These are phyloP conservation scores for Himalopsyche anomala DNA, from an alignment of 2,888 invertebrate genomes.

Conservation along the genomic window DNA sequence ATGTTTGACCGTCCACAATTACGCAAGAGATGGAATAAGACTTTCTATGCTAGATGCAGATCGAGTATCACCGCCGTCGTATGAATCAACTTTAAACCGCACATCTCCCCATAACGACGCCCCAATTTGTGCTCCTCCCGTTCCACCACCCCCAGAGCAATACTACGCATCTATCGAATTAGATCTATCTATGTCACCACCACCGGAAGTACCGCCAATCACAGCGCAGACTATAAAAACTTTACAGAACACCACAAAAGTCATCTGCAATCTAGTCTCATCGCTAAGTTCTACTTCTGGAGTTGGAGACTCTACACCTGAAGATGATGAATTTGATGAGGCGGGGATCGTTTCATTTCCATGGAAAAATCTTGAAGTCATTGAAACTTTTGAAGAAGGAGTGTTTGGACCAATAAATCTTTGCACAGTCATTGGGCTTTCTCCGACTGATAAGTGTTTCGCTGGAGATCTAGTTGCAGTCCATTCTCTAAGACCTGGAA, in stretches of 20 bases:
- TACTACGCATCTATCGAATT: slow-evolving; percentile 76
- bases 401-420: slow-evolving; percentile 78
- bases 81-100: background rate
- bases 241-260: slow-evolving; percentile 67
- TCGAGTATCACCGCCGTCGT: background rate
- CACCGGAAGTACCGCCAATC: slow-evolving; percentile 69
- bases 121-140: slow-evolving; percentile 51
- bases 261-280: background rate
- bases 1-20: background rate
- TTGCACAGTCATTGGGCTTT: slow-evolving; percentile 66
- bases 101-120: background rate
- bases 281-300: slow-evolving; percentile 47
- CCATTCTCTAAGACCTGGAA: slow-evolving; percentile 77
- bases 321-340: slow-evolving; percentile 70
- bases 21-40: background rate
- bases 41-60: background rate
- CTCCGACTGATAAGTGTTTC: background rate
- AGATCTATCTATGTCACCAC: slow-evolving; percentile 69
- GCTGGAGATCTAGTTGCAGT: slow-evolving; percentile 74
- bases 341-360: slow-evolving; percentile 68
- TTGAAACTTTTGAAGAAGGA: slow-evolving; percentile 79
- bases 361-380: slow-evolving; percentile 76
- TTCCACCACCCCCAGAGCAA: slow-evolving; percentile 75
- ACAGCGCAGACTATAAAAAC: slow-evolving; percentile 71
- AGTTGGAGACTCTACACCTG: slow-evolving; percentile 71